Percentiles rank a stretch among this genome's conserved stretches.
Conservation (phyloP, 2,888 invertebrate species). For the Ptilodon capucinus region DNA sequence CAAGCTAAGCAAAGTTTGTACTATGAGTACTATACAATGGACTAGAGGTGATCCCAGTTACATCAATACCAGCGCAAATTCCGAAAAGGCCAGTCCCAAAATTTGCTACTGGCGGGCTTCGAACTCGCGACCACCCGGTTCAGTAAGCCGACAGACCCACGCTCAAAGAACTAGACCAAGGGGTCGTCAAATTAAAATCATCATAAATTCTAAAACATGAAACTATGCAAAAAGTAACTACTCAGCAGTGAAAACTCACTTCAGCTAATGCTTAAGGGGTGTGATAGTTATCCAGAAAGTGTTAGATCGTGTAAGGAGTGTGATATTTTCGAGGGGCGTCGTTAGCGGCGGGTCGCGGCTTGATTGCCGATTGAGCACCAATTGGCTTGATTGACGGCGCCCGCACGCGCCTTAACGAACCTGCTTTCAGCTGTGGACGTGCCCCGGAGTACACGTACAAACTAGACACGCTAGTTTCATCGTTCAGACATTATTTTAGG, state of each 20-base stretch:
- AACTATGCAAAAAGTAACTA: neutral
- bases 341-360: slow-evolving; percentile 63
- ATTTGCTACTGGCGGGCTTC: too few species aligned
- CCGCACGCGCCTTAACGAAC: slow-evolving; percentile 75
- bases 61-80: too few species aligned
- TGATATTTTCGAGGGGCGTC: slow-evolving; percentile 68
- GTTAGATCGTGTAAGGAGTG: slow-evolving; percentile 64
- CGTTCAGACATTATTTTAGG: neutral
- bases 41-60: too few species aligned
- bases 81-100: too few species aligned
- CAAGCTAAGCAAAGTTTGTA: too few species aligned
- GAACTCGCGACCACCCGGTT: too few species aligned
- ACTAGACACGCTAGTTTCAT: neutral
- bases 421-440: slow-evolving; percentile 75
- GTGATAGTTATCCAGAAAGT: slow-evolving; percentile 46
- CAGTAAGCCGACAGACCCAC: too few species aligned
- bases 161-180: too few species aligned
- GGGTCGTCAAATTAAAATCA: too few species aligned
- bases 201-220: too few species aligned
- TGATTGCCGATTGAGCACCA: slow-evolving; percentile 83
- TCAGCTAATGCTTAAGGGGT: neutral
- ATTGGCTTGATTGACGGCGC: slow-evolving; percentile 82
- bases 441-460: slow-evolving; percentile 34
- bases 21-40: too few species aligned
- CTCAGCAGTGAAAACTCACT: neutral